Evolutionary conservation across 2,888 invertebrate species (phyloP).

Genomic region (Tenthredo scrophulariae): DNA sequence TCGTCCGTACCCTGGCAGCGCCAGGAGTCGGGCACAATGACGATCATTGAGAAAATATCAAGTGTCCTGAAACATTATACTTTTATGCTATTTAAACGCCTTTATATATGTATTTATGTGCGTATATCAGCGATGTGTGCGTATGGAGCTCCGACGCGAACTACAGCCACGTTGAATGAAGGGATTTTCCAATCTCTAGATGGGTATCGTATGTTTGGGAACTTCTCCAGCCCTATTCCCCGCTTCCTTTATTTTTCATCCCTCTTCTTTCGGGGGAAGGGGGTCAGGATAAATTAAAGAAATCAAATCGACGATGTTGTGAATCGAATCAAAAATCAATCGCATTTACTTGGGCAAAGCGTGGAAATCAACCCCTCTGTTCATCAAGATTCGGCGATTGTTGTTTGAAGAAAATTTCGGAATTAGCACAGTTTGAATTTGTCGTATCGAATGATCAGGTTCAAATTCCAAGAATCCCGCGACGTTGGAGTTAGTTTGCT

Average conservation of each 20-base stretch:
- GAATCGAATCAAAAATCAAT: slow-evolving; percentile 2
- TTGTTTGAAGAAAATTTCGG: neutral
- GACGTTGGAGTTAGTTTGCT: neutral
- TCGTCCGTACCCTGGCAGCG: neutral
- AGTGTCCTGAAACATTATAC: slow-evolving; percentile 77
- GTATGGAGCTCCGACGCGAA: neutral
- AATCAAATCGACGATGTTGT: neutral
- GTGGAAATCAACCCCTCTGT: neutral
- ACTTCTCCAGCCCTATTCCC: neutral
- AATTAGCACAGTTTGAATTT: neutral
- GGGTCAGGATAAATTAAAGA: neutral
- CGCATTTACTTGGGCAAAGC: neutral
- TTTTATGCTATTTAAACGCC: slow-evolving; percentile 74
- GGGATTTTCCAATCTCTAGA: slow-evolving; percentile 37
- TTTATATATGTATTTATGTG: slow-evolving; percentile 20
- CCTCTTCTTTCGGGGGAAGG: neutral
- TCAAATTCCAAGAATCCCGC: neutral
- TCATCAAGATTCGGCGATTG: neutral
- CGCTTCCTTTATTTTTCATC: neutral
- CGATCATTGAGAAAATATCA: slow-evolving; percentile 77
- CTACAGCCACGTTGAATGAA: slow-evolving; percentile 17
- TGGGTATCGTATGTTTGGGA: slow-evolving; percentile 38
- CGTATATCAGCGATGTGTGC: neutral
- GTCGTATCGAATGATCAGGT: neutral
- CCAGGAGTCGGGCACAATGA: slow-evolving; percentile 69